These are phyloP conservation scores for Eira barbara DNA, from an alignment of 2,113 vertebrate species.

Conservation along the genomic window DNA sequence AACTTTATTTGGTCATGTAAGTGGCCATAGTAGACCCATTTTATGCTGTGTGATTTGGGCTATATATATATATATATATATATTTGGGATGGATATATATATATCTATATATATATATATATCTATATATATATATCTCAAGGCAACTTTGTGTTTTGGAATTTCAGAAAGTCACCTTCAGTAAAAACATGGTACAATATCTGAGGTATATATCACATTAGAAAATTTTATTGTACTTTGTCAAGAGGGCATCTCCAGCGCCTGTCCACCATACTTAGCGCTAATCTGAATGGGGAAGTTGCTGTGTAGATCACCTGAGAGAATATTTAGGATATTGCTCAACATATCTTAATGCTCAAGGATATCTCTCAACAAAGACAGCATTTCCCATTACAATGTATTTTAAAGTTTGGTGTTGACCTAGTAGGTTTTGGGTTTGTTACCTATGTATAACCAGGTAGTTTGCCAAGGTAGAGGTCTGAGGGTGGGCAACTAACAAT, in stretches of 20 bases:
- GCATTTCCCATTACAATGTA: neutral
- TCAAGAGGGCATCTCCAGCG: neutral
- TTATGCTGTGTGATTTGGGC: neutral
- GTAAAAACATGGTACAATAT: neutral
- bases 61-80: neutral
- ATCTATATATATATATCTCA: too few relatives aligned
- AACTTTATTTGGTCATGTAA: neutral
- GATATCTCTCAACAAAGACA: neutral
- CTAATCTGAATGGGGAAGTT: neutral
- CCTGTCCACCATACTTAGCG: neutral
- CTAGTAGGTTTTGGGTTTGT: neutral
- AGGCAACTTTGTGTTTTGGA: neutral
- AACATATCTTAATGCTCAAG: neutral
- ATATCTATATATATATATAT: too few relatives aligned
- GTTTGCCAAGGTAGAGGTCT: neutral
- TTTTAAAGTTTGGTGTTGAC: neutral
- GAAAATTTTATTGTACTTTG: neutral
- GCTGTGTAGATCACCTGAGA: neutral
- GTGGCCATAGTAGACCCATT: neutral
- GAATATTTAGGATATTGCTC: neutral
- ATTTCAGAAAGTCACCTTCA: slow-evolving; percentile 17
- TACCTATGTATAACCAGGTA: neutral
- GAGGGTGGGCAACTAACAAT: neutral
- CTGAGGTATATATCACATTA: neutral
- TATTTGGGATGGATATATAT: too few relatives aligned